These are phyloP conservation scores for Heteronetta atricapilla DNA, from an alignment of 2,113 vertebrate species.

Conservation along the genomic window DNA sequence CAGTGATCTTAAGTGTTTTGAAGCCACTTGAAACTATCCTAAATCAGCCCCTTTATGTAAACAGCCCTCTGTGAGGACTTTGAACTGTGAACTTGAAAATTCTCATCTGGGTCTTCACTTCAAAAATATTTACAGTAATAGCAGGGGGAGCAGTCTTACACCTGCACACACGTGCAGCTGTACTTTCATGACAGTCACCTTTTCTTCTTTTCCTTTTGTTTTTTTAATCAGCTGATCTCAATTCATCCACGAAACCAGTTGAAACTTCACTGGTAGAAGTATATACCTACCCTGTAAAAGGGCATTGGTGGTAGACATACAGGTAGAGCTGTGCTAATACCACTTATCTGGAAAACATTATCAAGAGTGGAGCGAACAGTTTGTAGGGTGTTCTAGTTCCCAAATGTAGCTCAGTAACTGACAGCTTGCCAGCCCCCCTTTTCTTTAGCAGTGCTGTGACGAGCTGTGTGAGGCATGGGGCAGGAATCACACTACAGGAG, in stretches of 20 bases:
- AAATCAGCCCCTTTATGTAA: neutral
- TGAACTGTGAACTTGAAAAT: neutral
- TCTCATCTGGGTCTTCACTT: neutral
- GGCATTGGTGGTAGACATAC: neutral
- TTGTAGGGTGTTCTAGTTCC: neutral
- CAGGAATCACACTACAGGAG: neutral
- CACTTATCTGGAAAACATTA: neutral
- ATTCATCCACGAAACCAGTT: neutral
- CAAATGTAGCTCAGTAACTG: neutral
- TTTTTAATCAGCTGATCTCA: neutral
- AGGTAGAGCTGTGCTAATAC: neutral
- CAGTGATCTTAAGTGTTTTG: neutral
- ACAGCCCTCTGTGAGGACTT: neutral
- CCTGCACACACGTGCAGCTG: rapidly evolving
- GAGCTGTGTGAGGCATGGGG: neutral
- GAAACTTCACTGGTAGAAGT: neutral
- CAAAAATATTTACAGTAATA: neutral
- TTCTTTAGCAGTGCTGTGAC: neutral
- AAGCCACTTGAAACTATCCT: neutral
- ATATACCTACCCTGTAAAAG: neutral
- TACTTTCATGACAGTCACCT: neutral
- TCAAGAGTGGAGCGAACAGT: neutral
- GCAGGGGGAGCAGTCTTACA: neutral
- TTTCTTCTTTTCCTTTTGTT: neutral
- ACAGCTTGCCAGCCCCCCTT: neutral